A percentile compares a stretch with the other conserved stretches of the same genome.
These are phyloP conservation scores for Digitonthophagus gazella DNA, from an alignment of 2,888 invertebrate species.

Conservation along the genomic window DNA sequence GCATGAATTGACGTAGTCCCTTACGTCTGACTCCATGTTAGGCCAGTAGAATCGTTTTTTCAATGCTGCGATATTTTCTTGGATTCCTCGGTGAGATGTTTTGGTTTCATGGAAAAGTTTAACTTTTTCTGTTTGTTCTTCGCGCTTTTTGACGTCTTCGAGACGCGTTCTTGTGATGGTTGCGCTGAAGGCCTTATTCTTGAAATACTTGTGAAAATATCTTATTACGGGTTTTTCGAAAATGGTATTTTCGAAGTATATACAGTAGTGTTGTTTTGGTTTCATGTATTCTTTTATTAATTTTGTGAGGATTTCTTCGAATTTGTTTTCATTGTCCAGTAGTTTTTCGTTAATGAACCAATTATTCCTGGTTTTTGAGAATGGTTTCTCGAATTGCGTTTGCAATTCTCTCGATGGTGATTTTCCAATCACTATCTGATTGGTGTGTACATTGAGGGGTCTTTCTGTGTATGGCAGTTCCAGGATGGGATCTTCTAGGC, in stretches of 20 bases:
- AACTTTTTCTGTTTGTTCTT: constrained; percentile 19
- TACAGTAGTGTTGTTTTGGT: background rate
- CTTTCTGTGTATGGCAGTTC: no score
- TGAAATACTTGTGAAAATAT: constrained; percentile 18
- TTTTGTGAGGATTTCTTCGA: constrained; percentile 9
- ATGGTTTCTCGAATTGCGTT: background rate
- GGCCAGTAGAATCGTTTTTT: constrained; percentile 25
- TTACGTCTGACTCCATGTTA: constrained; percentile 15
- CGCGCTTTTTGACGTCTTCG: constrained; percentile 6
- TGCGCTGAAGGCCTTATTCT: background rate
- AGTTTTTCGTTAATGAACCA: constrained; percentile 4
- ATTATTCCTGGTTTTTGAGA: background rate
- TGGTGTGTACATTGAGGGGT: no score
- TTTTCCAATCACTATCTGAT: no score
- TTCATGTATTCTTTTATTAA: constrained; percentile 7
- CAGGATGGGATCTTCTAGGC: no score
- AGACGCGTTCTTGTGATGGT: constrained; percentile 3
- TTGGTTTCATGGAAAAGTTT: constrained; percentile 21
- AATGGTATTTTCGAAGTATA: background rate
- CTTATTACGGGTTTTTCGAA: constrained; percentile 2
- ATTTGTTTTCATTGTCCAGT: background rate
- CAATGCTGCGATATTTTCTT: constrained; percentile 13
- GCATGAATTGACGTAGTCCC: constrained; percentile 21
- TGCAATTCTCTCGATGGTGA: no score
- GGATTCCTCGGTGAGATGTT: constrained; percentile 20